A percentile compares a stretch with the other conserved stretches of the same genome.
Conservation (phyloP, 2,888 invertebrate species). For the Chrysodeixis includens region DNA sequence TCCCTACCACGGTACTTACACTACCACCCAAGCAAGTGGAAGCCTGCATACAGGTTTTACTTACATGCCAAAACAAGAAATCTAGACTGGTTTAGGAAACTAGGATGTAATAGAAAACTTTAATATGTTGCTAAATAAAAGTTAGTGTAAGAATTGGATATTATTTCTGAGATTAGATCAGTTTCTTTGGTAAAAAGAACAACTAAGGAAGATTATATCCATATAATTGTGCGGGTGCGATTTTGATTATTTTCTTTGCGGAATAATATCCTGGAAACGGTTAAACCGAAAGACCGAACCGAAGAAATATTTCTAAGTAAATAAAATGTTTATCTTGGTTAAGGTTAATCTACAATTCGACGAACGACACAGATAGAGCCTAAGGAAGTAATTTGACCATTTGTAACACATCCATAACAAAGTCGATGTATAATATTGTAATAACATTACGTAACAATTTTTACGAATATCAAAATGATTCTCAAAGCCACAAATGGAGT, state of each 20-base stretch:
- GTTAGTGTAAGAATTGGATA: not conserved
- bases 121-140: slow-evolving; percentile 10
- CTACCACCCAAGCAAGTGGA: slow-evolving; percentile 30
- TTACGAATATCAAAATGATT: slow-evolving; percentile 36
- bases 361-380: not conserved
- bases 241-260: too few relatives aligned
- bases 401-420: not conserved
- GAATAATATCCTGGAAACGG: too few relatives aligned
- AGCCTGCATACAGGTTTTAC: slow-evolving; percentile 63
- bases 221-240: too few relatives aligned
- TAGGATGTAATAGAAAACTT: slow-evolving; percentile 59
- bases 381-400: not conserved
- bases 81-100: slow-evolving; percentile 64
- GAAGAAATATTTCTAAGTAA: too few relatives aligned
- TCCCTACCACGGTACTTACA: slow-evolving; percentile 30
- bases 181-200: too few relatives aligned
- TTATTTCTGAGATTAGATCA: too few relatives aligned
- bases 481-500: slow-evolving; percentile 37
- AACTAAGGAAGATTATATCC: too few relatives aligned
- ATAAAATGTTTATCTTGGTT: not conserved
- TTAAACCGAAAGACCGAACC: too few relatives aligned
- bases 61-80: slow-evolving; percentile 62
- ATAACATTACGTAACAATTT: slow-evolving; percentile 20
- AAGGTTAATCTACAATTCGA: not conserved
- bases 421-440: not conserved